Base-by-base conservation (phyloP, 2,797 vertebrate genomes). In the Poecilia picta region DNA sequence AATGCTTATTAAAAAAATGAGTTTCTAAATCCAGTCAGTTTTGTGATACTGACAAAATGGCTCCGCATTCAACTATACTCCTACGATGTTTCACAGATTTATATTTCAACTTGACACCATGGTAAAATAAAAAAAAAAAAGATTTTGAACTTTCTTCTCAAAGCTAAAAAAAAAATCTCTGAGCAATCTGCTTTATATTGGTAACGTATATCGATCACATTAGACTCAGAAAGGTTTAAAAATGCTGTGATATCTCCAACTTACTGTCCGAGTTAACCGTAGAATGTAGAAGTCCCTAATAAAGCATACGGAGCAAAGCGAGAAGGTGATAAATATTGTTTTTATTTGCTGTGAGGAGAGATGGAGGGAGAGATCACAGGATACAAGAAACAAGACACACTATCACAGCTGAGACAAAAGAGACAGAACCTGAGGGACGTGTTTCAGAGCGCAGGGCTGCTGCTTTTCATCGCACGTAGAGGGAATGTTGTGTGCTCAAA, bases 291-390 rank as follows among this genome's bases (percentile, higher is more conserved):
- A 79, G 77, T 75, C 81, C 77, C 84, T 90, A 91, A 91, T 92
- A 86, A 83, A 77, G 80, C 85, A 86, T 83, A 86, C 81, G 78
- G 89, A 85, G 80, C 23, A 6, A 75, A 72, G 87, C 46, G 77
- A 88, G 84, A 82, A 85, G 77, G 84, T 85, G 90, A 93, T 89
- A 86, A 88, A 91, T 89, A 89, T 82, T 78, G 83, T 85, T 86
- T 89, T 85, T 87, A 87, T 88, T 41, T 72, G 81, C 81, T 83
- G 86, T 47, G 75, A 88, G 77, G 75, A 81, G 83, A 83, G 84
- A 92, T 81, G 85, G 75, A 88, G 77, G 79, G 83, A 83, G 78
- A 92, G 88, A 94, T 94, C 91, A 91, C 82, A 92, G 86, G 88
- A 91, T 92, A 89, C 82, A 82, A 90, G 83, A 81, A 89, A 91